Percentiles rank a stretch among this genome's conserved stretches.
These are phyloP conservation scores for Ceuthmochares aereus DNA, from an alignment of 2,113 vertebrate genomes.

Conservation along the genomic window DNA sequence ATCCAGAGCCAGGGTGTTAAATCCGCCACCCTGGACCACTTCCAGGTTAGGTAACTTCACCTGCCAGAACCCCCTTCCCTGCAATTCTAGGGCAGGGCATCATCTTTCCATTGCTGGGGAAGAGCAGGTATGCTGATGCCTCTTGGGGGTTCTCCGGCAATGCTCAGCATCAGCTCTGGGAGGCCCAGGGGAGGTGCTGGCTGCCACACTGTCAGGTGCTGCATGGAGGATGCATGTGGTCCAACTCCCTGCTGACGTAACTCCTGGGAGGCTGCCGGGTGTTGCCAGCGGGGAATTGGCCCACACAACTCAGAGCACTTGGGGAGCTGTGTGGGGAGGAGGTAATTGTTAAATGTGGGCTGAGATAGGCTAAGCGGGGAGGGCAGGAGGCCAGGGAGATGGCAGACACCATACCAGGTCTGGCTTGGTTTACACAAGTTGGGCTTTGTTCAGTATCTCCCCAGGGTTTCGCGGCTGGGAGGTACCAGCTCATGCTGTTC, in stretches of 20 bases:
- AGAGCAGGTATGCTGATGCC: not conserved
- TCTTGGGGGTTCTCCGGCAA: fast-evolving
- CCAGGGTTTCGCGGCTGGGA: not conserved
- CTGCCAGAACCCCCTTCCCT: not conserved
- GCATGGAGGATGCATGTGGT: not conserved
- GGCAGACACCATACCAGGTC: slow-evolving; percentile 36
- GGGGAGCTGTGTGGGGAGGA: not conserved
- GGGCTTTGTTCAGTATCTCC: slow-evolving; percentile 55
- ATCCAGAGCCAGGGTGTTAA: not conserved
- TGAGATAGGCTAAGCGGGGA: slow-evolving; percentile 54
- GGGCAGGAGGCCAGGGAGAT: slow-evolving; percentile 56
- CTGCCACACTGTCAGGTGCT: not conserved
- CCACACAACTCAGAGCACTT: not conserved
- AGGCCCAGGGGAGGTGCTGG: not conserved
- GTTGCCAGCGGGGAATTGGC: slow-evolving; percentile 56
- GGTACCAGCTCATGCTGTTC: not conserved
- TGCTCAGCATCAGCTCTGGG: not conserved
- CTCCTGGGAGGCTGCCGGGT: slow-evolving; percentile 31
- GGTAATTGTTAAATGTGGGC: slow-evolving; percentile 65
- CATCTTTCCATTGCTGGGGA: not conserved
- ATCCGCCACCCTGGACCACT: not conserved
- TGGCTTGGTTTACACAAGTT: slow-evolving; percentile 51
- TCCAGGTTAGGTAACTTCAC: not conserved
- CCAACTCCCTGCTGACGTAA: slow-evolving; percentile 32
- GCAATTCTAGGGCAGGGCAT: not conserved